These are phyloP conservation scores for Indicator indicator DNA, from an alignment of 2,113 vertebrate genomes.

Conservation along the genomic window DNA sequence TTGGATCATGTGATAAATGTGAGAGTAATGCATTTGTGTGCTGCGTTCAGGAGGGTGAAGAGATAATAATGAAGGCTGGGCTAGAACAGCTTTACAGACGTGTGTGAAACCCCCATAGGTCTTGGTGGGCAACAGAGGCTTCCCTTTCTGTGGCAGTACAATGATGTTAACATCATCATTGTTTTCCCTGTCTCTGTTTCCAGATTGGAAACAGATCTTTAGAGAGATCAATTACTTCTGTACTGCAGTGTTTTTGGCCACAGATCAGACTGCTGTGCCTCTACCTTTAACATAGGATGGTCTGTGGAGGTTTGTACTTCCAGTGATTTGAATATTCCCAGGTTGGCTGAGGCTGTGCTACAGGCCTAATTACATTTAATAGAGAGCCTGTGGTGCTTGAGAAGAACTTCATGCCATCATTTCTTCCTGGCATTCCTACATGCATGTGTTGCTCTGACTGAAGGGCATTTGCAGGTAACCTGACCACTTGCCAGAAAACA, in stretches of 20 bases:
- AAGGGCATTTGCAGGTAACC: constrained; percentile 17
- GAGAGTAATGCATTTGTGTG: not conserved
- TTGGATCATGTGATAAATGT: not conserved
- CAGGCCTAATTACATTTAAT: not conserved
- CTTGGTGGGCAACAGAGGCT: not conserved
- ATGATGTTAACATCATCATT: fast-evolving
- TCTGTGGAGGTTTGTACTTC: not conserved
- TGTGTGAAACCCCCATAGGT: fast-evolving
- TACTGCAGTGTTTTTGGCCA: not conserved
- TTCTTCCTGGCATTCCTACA: constrained; percentile 1
- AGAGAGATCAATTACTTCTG: not conserved
- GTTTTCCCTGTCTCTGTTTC: not conserved
- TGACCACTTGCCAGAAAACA: not conserved
- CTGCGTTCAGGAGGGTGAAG: not conserved
- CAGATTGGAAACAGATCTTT: not conserved
- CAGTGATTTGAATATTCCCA: not conserved
- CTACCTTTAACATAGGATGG: not conserved
- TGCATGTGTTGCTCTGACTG: not conserved
- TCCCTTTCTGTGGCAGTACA: not conserved
- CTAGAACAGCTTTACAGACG: not conserved
- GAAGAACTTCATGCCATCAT: not conserved
- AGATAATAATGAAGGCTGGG: not conserved
- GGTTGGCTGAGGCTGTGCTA: not conserved
- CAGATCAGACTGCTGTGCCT: not conserved
- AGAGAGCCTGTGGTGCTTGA: not conserved